These are phyloP conservation scores for Mus musculus DNA, from an alignment of 2,113 vertebrate species.

Conservation along the genomic window DNA sequence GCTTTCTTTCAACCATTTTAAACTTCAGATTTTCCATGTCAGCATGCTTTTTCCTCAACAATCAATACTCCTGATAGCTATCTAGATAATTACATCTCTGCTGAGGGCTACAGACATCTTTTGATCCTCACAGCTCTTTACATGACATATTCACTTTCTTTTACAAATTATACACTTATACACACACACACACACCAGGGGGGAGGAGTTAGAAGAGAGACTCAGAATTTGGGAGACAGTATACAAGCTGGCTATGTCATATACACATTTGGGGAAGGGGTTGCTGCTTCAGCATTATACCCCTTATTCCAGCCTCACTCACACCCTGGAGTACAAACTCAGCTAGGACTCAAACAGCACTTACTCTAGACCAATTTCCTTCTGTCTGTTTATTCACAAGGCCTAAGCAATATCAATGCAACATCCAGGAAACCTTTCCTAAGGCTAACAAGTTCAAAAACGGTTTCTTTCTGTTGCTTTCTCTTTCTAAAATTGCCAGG, in stretches of 20 bases:
- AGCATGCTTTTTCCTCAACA: background rate
- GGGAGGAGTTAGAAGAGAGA: background rate
- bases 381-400: slow-evolving; percentile 55
- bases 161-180: background rate
- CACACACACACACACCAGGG: background rate
- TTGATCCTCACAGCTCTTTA: background rate
- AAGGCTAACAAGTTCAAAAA: slow-evolving; percentile 52
- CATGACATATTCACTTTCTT: background rate
- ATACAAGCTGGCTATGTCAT: background rate
- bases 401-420: background rate
- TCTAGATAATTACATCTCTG: background rate
- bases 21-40: slow-evolving; percentile 37
- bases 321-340: background rate
- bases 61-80: background rate
- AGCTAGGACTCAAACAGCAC: slow-evolving; percentile 2
- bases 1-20: slow-evolving; percentile 8
- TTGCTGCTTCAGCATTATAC: background rate
- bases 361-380: slow-evolving; percentile 63
- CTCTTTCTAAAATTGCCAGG: slow-evolving; percentile 37
- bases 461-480: background rate
- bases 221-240: background rate
- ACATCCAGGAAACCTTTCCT: slow-evolving; percentile 67
- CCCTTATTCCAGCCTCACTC: background rate
- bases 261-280: background rate
- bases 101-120: background rate